These are phyloP conservation scores for Colaptes auratus DNA, from an alignment of 2,113 vertebrate genomes.

Conservation along the genomic window DNA sequence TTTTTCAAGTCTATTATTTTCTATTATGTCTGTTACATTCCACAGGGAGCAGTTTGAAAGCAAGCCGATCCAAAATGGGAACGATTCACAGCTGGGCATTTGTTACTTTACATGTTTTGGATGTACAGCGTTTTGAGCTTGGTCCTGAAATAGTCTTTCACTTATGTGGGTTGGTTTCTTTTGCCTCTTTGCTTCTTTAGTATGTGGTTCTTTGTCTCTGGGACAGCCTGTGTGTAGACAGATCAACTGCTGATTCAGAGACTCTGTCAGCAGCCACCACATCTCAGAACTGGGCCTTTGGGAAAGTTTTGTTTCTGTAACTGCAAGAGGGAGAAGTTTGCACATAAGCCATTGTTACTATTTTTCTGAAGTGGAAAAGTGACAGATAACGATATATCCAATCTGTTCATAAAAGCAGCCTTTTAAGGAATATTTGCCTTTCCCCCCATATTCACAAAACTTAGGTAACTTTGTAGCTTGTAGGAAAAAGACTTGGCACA, in stretches of 20 bases:
- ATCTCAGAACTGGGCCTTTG: neutral
- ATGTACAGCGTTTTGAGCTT: neutral
- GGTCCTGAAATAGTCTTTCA: neutral
- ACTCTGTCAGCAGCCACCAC: neutral
- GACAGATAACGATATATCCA: neutral
- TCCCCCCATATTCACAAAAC: neutral
- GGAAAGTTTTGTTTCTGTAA: neutral
- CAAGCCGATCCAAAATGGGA: neutral
- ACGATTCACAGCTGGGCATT: neutral
- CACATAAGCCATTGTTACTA: neutral
- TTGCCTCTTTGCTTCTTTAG: neutral
- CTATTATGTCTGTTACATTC: slow-evolving; percentile 38
- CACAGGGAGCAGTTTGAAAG: slow-evolving; percentile 27
- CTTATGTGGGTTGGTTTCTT: neutral
- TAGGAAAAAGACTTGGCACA: neutral
- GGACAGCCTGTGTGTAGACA: neutral
- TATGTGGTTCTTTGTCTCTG: neutral
- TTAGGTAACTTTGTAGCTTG: neutral
- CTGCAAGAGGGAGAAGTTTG: fast-evolving
- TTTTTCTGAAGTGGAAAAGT: neutral
- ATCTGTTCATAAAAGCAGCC: neutral
- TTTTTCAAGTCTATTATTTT: slow-evolving; percentile 39
- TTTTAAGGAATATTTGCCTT: neutral
- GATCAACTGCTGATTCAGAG: fast-evolving
- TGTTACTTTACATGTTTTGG: neutral